Conservation (phyloP, 2,797 vertebrate genomes). For the Steatocranus sp. region DNA sequence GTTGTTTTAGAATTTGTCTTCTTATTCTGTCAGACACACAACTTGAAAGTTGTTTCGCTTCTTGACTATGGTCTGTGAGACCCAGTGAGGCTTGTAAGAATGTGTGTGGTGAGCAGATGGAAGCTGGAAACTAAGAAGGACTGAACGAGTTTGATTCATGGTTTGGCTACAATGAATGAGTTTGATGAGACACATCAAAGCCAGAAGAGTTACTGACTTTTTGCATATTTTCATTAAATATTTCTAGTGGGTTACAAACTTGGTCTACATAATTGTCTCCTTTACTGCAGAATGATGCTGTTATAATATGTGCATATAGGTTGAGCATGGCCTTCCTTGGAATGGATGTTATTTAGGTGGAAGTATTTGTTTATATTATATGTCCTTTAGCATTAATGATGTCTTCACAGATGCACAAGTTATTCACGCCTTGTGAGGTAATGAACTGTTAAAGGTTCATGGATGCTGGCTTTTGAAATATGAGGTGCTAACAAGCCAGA, state of each 20-base stretch:
- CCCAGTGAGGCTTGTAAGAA: background rate
- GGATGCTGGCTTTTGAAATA: background rate
- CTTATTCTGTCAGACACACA: background rate
- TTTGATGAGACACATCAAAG: background rate
- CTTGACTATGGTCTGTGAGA: background rate
- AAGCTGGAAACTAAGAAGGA: background rate
- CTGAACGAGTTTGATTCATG: background rate
- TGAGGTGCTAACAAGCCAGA: background rate
- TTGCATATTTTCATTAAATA: background rate
- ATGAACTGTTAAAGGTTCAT: background rate
- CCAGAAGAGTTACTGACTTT: background rate
- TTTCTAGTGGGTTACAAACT: background rate
- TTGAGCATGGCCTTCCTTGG: background rate
- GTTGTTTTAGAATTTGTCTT: background rate
- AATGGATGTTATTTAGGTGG: accelerated
- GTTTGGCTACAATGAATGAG: background rate
- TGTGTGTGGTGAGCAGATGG: background rate
- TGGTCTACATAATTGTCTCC: background rate
- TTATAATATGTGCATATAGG: background rate
- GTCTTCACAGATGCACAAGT: background rate
- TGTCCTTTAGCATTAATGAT: background rate
- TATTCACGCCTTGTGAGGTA: background rate
- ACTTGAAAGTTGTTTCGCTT: background rate
- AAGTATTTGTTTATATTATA: background rate
- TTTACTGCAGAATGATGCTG: background rate